A percentile compares a stretch with the other conserved stretches of the same genome.
These are phyloP conservation scores for Cavia aperea DNA, from an alignment of 2,113 vertebrate genomes.

Conservation along the genomic window DNA sequence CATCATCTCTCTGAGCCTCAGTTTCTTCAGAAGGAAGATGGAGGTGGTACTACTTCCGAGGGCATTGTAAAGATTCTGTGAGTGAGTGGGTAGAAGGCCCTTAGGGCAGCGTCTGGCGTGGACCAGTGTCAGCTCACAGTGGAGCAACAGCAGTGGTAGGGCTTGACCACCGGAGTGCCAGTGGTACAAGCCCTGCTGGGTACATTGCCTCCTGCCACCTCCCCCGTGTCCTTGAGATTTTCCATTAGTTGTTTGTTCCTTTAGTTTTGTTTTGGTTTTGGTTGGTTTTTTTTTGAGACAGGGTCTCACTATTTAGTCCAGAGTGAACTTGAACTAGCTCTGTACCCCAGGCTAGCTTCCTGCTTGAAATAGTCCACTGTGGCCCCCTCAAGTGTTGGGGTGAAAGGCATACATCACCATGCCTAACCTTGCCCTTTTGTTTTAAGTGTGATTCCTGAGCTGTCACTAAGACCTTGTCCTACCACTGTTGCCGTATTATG, in stretches of 20 bases:
- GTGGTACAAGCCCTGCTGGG: not conserved
- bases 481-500: not conserved
- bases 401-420: not conserved
- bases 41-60: not conserved
- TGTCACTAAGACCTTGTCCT: not conserved
- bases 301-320: not conserved
- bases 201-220: not conserved
- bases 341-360: not conserved
- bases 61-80: not conserved
- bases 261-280: not conserved
- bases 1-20: not conserved
- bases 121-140: not conserved
- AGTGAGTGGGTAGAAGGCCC: not conserved
- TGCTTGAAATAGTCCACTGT: not conserved
- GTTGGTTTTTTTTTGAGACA: not conserved
- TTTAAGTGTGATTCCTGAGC: not conserved
- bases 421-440: not conserved
- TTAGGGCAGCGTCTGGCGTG: not conserved
- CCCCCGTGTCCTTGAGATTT: not conserved
- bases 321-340: not conserved
- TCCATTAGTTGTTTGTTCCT: not conserved
- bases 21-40: not conserved
- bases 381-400: not conserved
- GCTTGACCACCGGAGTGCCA: not conserved
- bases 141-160: too few species aligned